These are phyloP conservation scores for Exaiptasia diaphana DNA, from an alignment of 64 coral and sea anemone species.

Conservation along the genomic window DNA sequence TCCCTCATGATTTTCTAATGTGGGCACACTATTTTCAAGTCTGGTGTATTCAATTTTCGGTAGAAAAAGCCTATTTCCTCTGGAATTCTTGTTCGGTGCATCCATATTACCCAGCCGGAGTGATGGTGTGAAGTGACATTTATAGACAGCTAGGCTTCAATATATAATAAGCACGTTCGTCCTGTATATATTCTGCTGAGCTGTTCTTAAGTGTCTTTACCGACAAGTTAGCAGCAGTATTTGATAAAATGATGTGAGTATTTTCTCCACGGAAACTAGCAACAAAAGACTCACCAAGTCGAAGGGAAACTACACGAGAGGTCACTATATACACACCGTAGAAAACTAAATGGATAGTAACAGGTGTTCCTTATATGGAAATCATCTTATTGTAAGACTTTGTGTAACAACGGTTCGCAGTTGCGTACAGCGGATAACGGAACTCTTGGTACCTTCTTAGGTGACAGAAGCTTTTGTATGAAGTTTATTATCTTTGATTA, in stretches of 20 bases:
- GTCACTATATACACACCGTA: no score
- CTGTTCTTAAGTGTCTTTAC: not conserved
- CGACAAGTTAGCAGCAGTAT: not conserved
- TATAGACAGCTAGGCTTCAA: no score
- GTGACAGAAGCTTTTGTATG: no score
- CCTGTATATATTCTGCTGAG: not conserved
- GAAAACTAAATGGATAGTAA: no score
- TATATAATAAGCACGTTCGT: not conserved
- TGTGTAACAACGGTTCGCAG: no score
- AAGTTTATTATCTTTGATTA: no score
- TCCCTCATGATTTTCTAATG: no score
- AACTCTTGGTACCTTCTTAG: no score
- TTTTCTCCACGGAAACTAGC: not conserved
- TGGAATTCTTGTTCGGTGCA: not conserved
- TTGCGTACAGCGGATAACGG: no score
- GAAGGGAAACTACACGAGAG: no score
- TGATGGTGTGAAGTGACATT: no score
- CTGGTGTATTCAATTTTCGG: slow-evolving; percentile 62
- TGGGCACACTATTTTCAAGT: not conserved
- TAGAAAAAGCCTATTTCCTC: slow-evolving; percentile 45
- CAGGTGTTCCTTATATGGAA: slow-evolving; percentile 9
- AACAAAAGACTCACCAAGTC: not conserved
- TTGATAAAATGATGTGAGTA: not conserved
- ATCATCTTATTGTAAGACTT: no score
- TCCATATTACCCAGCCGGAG: not conserved